These are phyloP conservation scores for Drosophila baimaii DNA, from an alignment of 1,140 invertebrate genomes.

Conservation along the genomic window DNA sequence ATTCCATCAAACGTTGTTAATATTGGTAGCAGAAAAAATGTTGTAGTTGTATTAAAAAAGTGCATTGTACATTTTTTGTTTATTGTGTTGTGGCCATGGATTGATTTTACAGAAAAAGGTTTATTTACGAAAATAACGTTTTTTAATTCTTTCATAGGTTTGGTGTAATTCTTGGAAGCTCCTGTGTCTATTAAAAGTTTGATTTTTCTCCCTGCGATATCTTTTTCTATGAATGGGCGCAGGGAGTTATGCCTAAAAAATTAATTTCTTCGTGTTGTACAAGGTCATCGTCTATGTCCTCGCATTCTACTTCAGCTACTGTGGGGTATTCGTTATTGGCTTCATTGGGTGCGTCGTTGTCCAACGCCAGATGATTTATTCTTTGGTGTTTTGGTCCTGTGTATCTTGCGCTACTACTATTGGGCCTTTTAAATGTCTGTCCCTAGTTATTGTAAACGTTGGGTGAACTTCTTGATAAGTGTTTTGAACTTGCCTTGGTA, in stretches of 20 bases:
- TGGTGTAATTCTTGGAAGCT: background rate
- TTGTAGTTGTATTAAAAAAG: background rate
- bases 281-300: constrained; percentile 4
- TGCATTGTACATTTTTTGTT: background rate
- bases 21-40: background rate
- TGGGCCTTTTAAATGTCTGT: constrained; percentile 7
- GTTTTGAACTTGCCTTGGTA: constrained; percentile 7
- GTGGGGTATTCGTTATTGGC: background rate
- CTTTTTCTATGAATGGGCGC: constrained; percentile 7
- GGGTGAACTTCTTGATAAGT: constrained; percentile 4
- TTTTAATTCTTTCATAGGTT: background rate
- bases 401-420: constrained; percentile 10
- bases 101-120: background rate
- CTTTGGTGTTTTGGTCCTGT: constrained; percentile 5
- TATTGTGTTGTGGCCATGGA: background rate
- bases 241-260: constrained; percentile 6
- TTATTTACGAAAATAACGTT: background rate
- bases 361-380: background rate
- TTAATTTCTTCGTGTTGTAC: background rate
- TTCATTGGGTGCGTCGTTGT: constrained; percentile 2
- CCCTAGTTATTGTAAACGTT: constrained; percentile 9
- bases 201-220: background rate
- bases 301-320: background rate
- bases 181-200: constrained; percentile 1
- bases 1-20: constrained; percentile 4